Evolutionary conservation across 2,797 vertebrate genomes (phyloP), one percentile per base, ranked within the genome.

Genomic region (Sebastes variabilis): DNA sequence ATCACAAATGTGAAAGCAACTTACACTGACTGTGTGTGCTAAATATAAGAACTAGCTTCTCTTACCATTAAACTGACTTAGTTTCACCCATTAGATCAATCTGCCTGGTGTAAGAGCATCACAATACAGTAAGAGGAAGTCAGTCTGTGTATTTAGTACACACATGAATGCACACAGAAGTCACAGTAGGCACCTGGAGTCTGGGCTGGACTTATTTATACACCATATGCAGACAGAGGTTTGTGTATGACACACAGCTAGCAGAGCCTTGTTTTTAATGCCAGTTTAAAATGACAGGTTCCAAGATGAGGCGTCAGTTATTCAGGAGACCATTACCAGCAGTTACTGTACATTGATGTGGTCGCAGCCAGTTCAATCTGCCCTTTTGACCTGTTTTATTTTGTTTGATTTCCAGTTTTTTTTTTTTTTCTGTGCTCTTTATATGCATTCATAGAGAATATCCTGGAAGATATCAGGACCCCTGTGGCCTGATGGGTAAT

Each of bases 361-460:
- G 68, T 86, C 76, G 74, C 83, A 92, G 85, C 61, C 76, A 61
- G 77, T 80, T 88, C 72, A 76, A 68, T 84, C 72, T 72, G 79
- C 72, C 60, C 79, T 42, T 58, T 83, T 75, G 18, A 83, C 66
- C 60, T 46, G 27, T 79, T 75, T 64, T 60, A 3, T 52, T 42
- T 42, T 42, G 38, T 42, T 42, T 42, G 13, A 42, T 42, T 42
- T 42, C 13, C 38, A 42, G 9, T 64, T 78, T 62, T 30, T 18
- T 32, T 10, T 10, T 20, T 22, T 70, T 66, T 82, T 84, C 83
- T 82, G 24, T 77, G 80, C 76, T 81, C 55, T 70, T 88, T 81
- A 75, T 89, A 91, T 92, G 85, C 90, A 92, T 93, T 93, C 82
- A 84, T 85, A 84, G 75, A 85, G 79, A 76, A 79, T 16, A 77